phyloP scores from a whole-genome alignment of 1,140 invertebrate species.

The Drosophila insularis region DNA sequence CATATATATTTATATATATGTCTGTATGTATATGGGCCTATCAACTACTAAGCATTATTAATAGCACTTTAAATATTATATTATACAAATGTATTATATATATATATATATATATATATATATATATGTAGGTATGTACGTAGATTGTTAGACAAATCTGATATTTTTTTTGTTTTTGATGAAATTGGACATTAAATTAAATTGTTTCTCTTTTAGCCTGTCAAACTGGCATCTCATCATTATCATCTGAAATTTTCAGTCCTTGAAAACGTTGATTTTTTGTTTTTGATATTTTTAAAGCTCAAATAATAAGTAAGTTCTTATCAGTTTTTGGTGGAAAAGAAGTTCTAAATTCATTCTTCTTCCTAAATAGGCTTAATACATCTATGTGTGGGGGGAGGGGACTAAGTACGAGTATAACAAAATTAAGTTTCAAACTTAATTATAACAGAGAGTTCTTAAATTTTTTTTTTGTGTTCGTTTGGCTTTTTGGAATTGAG shows the following conservation, averaged over 20 bases:
- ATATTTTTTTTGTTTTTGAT: not conserved
- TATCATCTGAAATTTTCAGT: not conserved
- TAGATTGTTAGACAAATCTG: not conserved
- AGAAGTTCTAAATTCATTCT: not conserved
- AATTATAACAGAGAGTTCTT: slow-evolving; percentile 24
- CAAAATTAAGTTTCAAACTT: slow-evolving; percentile 52
- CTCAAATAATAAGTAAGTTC: not conserved
- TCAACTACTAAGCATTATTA: slow-evolving; percentile 37
- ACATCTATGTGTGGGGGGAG: slow-evolving; percentile 27
- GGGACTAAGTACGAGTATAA: slow-evolving; percentile 9
- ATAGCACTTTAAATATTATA: slow-evolving; percentile 33
- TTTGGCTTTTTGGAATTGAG: slow-evolving; percentile 34
- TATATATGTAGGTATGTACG: slow-evolving; percentile 20
- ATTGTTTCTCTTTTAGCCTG: no score
- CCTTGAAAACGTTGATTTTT: not conserved
- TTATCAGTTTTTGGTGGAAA: not conserved
- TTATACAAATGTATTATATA: slow-evolving; percentile 8
- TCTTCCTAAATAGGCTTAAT: slow-evolving; percentile 38
- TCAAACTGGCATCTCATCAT: no score
- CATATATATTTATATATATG: slow-evolving; percentile 38
- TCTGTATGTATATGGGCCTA: slow-evolving; percentile 21
- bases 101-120: slow-evolving; percentile 18
- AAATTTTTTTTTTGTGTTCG: not conserved
- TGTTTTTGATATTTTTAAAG: not conserved
- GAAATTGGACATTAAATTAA: not conserved